Conservation (phyloP, 2,113 vertebrate genomes). For the Spermophilus dauricus region DNA sequence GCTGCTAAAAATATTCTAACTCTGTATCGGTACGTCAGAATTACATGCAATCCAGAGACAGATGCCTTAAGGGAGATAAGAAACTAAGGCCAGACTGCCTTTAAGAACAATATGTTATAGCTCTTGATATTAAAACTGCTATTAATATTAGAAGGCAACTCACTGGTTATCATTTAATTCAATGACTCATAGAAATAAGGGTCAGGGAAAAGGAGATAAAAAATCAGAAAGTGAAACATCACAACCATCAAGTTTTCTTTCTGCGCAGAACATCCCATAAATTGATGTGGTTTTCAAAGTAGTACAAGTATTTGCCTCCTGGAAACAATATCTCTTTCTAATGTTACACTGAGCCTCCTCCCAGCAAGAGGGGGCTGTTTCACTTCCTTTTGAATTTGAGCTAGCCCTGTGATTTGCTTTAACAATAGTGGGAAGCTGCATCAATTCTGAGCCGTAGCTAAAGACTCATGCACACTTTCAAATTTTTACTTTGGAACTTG, state of each 20-base stretch:
- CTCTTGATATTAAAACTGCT: background rate
- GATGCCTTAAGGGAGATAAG: background rate
- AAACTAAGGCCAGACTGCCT: background rate
- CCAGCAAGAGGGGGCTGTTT: background rate
- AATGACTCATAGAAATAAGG: background rate
- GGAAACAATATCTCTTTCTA: background rate
- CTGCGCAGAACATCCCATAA: background rate
- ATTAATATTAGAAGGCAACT: background rate
- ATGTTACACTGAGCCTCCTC: background rate
- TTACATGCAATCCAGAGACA: background rate
- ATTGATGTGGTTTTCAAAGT: background rate
- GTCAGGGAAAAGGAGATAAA: background rate
- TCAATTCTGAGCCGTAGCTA: background rate
- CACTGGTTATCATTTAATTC: slow-evolving; percentile 11
- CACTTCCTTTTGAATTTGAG: background rate
- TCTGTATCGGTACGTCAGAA: background rate
- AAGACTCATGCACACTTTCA: background rate
- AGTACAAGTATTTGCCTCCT: background rate
- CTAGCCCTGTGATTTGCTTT: background rate
- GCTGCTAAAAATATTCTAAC: background rate
- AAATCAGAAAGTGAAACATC: background rate
- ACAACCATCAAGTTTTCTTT: background rate
- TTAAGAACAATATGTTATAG: background rate
- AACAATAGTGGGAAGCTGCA: background rate
- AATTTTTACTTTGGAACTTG: background rate